Evolutionary conservation across 2,888 invertebrate genomes (phyloP).

Genomic region (Agonopterix heracliana): DNA sequence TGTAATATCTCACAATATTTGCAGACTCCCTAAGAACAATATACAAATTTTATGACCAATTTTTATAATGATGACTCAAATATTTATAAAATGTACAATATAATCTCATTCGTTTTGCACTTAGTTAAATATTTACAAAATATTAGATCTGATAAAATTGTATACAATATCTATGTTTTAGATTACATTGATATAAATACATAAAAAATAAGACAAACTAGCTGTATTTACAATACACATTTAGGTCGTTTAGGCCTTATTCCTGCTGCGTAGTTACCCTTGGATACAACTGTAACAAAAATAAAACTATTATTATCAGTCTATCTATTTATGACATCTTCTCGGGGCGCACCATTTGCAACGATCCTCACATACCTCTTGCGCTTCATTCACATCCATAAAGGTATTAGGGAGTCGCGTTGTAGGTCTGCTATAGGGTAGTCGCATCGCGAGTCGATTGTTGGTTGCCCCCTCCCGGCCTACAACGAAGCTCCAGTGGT

Average conservation of each 20-base stretch:
- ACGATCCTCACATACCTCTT: too few species aligned
- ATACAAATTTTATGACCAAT: constrained; percentile 69
- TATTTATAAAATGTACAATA: constrained; percentile 76
- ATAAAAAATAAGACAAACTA: constrained; percentile 69
- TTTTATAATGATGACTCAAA: constrained; percentile 45
- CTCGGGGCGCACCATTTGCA: too few species aligned
- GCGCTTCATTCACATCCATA: too few species aligned
- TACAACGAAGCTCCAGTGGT: too few species aligned
- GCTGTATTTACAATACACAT: constrained; percentile 64
- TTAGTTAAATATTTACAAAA: constrained; percentile 73
- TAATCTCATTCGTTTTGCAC: constrained; percentile 74
- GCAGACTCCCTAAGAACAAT: constrained; percentile 65
- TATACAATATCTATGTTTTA: constrained; percentile 68
- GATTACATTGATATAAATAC: constrained; percentile 72
- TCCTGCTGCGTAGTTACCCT: constrained; percentile 78
- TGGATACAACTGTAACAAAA: constrained; percentile 77
- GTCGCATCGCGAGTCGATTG: too few species aligned
- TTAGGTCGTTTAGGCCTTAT: constrained; percentile 34
- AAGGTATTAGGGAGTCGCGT: too few species aligned
- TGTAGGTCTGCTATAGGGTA: too few species aligned
- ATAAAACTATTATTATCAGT: not conserved
- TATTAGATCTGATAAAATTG: constrained; percentile 73
- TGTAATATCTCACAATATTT: constrained; percentile 72
- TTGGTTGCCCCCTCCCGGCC: too few species aligned
- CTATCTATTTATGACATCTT: too few species aligned